Conservation (phyloP, 2,113 vertebrate species). For the Dicaeum eximium region DNA sequence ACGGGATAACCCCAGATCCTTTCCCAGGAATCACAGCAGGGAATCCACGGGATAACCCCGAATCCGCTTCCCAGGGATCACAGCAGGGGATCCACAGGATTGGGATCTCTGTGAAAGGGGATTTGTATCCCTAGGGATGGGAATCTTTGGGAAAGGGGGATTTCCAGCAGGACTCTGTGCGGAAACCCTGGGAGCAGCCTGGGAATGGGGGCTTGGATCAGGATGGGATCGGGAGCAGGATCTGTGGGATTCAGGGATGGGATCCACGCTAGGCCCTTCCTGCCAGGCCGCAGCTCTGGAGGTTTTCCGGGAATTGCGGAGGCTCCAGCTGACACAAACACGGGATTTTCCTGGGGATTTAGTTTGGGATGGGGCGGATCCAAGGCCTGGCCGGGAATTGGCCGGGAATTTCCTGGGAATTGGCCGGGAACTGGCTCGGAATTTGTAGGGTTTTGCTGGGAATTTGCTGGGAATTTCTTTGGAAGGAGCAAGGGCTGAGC, state of each 20-base stretch:
- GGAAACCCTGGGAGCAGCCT: background rate
- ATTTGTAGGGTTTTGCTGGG: background rate
- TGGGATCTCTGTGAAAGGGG: background rate
- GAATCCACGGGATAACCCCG: background rate
- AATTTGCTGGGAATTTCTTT: background rate
- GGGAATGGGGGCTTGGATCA: background rate
- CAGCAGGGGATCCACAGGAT: background rate
- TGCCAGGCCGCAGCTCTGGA: background rate
- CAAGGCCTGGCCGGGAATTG: too few relatives aligned
- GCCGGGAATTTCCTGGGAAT: fast-evolving
- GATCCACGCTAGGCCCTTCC: background rate
- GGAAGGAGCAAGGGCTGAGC: background rate
- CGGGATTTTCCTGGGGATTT: background rate
- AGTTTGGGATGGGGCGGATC: background rate
- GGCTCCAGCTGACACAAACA: too few relatives aligned
- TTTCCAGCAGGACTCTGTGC: background rate
- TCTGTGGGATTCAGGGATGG: background rate
- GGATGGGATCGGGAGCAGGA: background rate
- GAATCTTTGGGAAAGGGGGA: background rate
- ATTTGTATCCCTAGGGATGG: background rate
- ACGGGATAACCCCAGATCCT: background rate
- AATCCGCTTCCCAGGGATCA: too few relatives aligned
- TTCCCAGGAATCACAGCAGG: too few relatives aligned
- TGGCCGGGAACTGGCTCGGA: background rate
- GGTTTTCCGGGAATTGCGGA: background rate